A percentile compares a stretch with the other conserved stretches of the same genome.
Evolutionary conservation across 1,140 invertebrate species (phyloP).

Genomic region (Glomeris maerens): DNA sequence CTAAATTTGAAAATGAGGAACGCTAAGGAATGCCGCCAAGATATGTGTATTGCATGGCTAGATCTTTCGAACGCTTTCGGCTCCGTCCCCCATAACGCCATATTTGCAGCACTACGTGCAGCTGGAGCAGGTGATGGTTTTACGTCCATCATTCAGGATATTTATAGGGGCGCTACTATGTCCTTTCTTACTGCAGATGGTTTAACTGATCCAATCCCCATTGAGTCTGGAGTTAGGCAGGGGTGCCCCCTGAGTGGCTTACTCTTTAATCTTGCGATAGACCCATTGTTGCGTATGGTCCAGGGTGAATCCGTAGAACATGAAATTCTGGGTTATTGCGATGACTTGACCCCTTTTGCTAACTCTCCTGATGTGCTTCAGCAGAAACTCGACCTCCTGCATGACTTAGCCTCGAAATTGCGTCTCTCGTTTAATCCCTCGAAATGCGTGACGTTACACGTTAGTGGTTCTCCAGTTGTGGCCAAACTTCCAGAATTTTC

Average conservation of each 20-base stretch:
- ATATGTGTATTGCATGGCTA: constrained; percentile 17
- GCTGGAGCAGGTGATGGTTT: constrained; percentile 9
- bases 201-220: neutral
- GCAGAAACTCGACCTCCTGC: constrained; percentile 2
- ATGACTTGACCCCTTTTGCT: constrained; percentile 12
- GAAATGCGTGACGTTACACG: constrained; percentile 9
- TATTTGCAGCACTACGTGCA: constrained; percentile 13
- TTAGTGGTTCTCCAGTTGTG: neutral
- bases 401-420: neutral
- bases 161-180: constrained; percentile 8
- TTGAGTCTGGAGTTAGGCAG: constrained; percentile 24
- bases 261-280: constrained; percentile 26
- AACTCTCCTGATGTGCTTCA: constrained; percentile 5
- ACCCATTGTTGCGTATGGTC: constrained; percentile 14
- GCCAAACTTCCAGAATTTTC: neutral
- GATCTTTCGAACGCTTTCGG: constrained; percentile 27
- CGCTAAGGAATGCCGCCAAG: constrained; percentile 9
- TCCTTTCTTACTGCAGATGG: constrained; percentile 1
- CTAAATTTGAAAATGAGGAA: constrained; percentile 12
- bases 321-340: constrained; percentile 12
- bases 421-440: constrained; percentile 12
- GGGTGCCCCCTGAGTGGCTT: constrained; percentile 24
- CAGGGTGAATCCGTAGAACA: neutral
- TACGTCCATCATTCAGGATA: constrained; percentile 1
- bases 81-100: constrained; percentile 21